phyloP scores from a whole-genome alignment of 2,888 invertebrate species.

The Pteria penguin region DNA sequence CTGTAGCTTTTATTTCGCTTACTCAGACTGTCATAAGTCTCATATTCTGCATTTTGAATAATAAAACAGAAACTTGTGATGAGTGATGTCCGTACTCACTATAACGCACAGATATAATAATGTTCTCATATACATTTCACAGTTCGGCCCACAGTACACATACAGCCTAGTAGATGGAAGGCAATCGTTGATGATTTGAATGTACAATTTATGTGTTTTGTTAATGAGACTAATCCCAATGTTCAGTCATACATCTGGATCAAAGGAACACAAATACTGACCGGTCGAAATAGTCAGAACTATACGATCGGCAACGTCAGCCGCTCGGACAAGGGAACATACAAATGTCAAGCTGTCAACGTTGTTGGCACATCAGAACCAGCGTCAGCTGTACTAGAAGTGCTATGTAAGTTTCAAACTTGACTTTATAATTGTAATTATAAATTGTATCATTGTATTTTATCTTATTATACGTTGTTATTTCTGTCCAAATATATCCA shows the following conservation, averaged over 20 bases:
- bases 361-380: not conserved
- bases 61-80: no score
- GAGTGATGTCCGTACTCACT: no score
- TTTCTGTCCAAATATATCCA: no score
- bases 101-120: no score
- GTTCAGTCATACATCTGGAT: not conserved
- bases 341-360: not conserved
- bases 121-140: no score
- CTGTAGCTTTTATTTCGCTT: no score
- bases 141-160: not conserved
- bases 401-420: not conserved
- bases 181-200: not conserved
- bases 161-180: not conserved
- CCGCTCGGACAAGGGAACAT: not conserved
- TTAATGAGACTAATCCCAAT: not conserved
- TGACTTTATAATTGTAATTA: no score
- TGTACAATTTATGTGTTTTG: not conserved
- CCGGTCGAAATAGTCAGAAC: not conserved
- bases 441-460: no score
- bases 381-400: not conserved
- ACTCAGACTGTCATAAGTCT: no score
- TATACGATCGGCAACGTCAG: not conserved
- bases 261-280: not conserved
- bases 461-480: no score
- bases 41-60: no score